Percentiles rank a stretch among this genome's conserved stretches.
Conservation (phyloP, 1,140 invertebrate genomes). For the Helicoverpa armigera region DNA sequence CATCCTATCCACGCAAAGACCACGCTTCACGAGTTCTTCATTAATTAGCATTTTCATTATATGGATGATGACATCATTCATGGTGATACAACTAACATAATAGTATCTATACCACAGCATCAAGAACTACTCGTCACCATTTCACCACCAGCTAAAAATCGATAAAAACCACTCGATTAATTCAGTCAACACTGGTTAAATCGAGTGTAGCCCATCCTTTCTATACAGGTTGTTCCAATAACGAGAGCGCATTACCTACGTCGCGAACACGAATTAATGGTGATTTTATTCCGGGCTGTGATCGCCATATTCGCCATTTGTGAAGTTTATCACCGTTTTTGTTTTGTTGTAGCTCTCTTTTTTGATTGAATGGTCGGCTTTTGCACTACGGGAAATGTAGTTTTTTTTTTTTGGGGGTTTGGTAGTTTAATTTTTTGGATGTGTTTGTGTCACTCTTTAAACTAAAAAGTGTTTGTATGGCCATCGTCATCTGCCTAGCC, state of each 20-base stretch:
- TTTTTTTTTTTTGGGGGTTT: neutral
- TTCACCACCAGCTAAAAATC: neutral
- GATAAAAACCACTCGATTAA: conserved; percentile 39
- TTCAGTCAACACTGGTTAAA: conserved; percentile 1
- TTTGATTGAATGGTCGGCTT: conserved; percentile 21
- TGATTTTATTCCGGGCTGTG: conserved; percentile 77
- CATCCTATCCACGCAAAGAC: too few relatives aligned
- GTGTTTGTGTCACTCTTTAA: too few relatives aligned
- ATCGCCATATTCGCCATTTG: conserved; percentile 60
- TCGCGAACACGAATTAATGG: conserved; percentile 80
- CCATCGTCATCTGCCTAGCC: too few relatives aligned
- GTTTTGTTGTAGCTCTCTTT: conserved; percentile 5
- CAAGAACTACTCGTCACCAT: too few relatives aligned
- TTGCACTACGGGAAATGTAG: neutral
- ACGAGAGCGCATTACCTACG: conserved; percentile 75
- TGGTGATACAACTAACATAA: too few relatives aligned
- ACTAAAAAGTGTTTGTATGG: too few relatives aligned
- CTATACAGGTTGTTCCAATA: conserved; percentile 77
- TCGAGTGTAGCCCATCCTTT: conserved; percentile 35
- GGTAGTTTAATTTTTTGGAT: too few relatives aligned
- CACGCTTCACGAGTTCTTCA: too few relatives aligned
- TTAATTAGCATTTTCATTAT: too few relatives aligned
- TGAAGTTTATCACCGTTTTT: conserved; percentile 20
- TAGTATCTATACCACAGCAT: too few relatives aligned
- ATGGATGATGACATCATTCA: too few relatives aligned